Evolutionary conservation across 2,797 vertebrate genomes (phyloP).

Genomic region (Pseudochirops corinnae): DNA sequence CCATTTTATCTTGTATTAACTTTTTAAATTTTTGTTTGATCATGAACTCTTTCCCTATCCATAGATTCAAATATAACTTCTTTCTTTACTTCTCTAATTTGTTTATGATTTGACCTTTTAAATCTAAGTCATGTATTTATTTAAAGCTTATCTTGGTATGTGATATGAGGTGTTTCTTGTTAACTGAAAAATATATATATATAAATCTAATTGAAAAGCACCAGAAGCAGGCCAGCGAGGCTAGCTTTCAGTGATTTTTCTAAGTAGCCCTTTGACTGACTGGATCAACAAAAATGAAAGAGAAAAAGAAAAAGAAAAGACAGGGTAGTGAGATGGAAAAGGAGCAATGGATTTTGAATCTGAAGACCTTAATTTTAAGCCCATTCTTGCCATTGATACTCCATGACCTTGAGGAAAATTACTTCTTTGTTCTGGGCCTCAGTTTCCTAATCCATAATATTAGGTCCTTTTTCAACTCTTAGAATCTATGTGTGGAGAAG

Average conservation of each 20-base stretch:
- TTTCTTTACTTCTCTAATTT: background rate
- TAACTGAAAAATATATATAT: background rate
- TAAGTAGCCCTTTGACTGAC: background rate
- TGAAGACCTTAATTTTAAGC: conserved; percentile 16
- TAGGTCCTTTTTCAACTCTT: background rate
- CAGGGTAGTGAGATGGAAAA: background rate
- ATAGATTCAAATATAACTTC: background rate
- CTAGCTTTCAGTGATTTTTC: background rate
- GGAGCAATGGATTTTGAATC: background rate
- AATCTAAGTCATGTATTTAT: background rate
- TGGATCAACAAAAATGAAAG: background rate
- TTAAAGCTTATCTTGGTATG: too few species aligned
- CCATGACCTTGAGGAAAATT: conserved; percentile 1
- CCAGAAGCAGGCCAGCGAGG: background rate
- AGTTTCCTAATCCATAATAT: background rate
- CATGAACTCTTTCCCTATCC: background rate
- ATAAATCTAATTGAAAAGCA: background rate
- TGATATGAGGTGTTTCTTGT: too few species aligned
- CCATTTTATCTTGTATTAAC: background rate
- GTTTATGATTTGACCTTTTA: background rate
- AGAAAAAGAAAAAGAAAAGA: conserved; percentile 17
- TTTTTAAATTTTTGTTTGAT: background rate
- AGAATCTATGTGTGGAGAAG: background rate
- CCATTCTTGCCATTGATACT: background rate
- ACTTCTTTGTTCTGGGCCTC: background rate